Evolutionary conservation across 35 echinoderm and acorn worm species (phyloP).

Genomic region (Holothuria glaberrima): DNA sequence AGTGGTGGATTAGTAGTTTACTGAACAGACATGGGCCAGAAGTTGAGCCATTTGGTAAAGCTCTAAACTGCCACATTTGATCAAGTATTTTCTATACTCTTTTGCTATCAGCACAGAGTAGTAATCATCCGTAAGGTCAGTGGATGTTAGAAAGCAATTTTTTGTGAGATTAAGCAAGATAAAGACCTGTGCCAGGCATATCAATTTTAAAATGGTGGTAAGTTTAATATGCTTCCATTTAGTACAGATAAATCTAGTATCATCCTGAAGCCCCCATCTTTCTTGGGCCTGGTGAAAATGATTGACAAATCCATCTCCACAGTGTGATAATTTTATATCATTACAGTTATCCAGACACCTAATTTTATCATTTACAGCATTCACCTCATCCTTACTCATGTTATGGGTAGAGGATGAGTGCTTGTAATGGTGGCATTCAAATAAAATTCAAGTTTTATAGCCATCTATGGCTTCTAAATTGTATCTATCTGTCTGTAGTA

Average conservation of each 20-base stretch:
- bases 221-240: constrained; percentile 51
- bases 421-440: too few relatives aligned
- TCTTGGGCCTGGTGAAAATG: constrained; percentile 5
- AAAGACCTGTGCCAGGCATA: constrained; percentile 16
- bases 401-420: too few relatives aligned
- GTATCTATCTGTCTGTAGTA: too few relatives aligned
- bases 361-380: too few relatives aligned
- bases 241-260: constrained; percentile 51
- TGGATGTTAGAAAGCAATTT: constrained; percentile 46
- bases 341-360: too few relatives aligned
- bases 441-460: too few relatives aligned
- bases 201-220: constrained; percentile 74
- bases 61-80: constrained; percentile 36
- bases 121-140: constrained; percentile 67
- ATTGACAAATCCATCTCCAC: too few relatives aligned
- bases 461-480: too few relatives aligned
- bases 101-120: constrained; percentile 41
- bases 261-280: constrained; percentile 45
- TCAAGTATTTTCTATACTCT: constrained; percentile 56
- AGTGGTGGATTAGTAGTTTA: constrained; percentile 56
- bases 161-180: constrained; percentile 42
- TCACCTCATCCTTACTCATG: too few relatives aligned
- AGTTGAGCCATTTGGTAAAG: constrained; percentile 49
- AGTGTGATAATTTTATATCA: too few relatives aligned
- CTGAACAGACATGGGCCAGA: constrained; percentile 54